A percentile compares a stretch with the other conserved stretches of the same genome.
Evolutionary conservation across 2,888 invertebrate genomes (phyloP).

Genomic region (Stenodema calcarata): DNA sequence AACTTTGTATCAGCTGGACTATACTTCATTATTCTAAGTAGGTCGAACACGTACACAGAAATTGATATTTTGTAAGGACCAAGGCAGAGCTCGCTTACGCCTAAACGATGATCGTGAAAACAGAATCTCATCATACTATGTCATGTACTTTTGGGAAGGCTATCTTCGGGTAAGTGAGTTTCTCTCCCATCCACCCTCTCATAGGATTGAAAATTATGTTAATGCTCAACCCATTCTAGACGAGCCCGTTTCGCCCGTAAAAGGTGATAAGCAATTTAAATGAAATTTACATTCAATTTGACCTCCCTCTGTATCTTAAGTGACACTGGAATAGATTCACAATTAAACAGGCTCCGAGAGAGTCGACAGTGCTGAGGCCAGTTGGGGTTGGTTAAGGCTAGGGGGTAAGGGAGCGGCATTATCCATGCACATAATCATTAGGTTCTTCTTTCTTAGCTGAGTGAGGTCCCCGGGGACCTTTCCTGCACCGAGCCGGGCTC

Average conservation of each 20-base stretch:
- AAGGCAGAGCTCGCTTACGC: no score
- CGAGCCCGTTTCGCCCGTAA: not conserved
- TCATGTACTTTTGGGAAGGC: no score
- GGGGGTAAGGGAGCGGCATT: not conserved
- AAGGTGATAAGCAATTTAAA: constrained; percentile 28
- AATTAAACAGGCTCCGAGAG: constrained; percentile 8
- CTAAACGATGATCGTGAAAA: no score
- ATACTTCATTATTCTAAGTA: no score
- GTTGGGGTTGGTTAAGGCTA: not conserved
- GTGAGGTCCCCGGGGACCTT: not conserved
- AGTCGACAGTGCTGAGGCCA: not conserved
- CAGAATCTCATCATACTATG: no score
- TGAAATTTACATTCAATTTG: constrained; percentile 29
- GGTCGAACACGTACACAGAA: no score
- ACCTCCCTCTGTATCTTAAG: not conserved
- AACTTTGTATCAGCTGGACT: no score
- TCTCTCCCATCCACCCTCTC: not conserved
- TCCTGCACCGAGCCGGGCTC: not conserved
- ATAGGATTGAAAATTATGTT: constrained; percentile 35
- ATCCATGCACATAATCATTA: not conserved
- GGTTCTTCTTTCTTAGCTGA: not conserved
- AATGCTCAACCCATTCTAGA: not conserved
- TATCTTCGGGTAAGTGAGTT: not conserved
- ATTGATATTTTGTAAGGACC: no score
- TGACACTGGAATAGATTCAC: constrained; percentile 3